Evolutionary conservation across 2,113 vertebrate genomes (phyloP).

Genomic region (Vireo altiloquus): DNA sequence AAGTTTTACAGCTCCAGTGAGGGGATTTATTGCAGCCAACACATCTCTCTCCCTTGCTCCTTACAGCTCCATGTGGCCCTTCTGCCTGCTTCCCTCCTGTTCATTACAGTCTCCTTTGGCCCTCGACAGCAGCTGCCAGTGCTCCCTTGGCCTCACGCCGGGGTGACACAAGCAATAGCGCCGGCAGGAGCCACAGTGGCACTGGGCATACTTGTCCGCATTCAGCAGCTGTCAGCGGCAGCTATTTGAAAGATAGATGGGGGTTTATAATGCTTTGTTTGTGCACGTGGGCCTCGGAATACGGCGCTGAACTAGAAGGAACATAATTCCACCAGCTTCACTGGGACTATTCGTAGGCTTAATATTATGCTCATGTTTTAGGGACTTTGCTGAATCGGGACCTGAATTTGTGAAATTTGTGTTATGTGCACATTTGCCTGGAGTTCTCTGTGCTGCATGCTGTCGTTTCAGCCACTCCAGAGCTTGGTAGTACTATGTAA

Average conservation of each 20-base stretch:
- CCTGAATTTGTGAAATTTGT: not conserved
- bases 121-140: slow-evolving; percentile 47
- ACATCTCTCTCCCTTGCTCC: slow-evolving; percentile 2
- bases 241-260: slow-evolving; percentile 43
- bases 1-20: slow-evolving; percentile 25
- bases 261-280: not conserved
- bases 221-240: slow-evolving; percentile 42
- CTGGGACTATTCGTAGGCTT: not conserved
- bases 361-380: not conserved
- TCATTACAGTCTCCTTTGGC: slow-evolving; percentile 46
- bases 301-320: not conserved
- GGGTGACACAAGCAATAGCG: slow-evolving; percentile 29
- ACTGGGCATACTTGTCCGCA: not conserved
- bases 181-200: slow-evolving; percentile 9
- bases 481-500: not conserved
- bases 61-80: slow-evolving; percentile 29
- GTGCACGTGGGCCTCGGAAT: slow-evolving; percentile 3
- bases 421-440: not conserved
- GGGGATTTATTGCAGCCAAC: slow-evolving; percentile 33
- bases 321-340: slow-evolving; percentile 20
- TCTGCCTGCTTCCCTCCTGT: slow-evolving; percentile 35
- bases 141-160: slow-evolving; percentile 32
- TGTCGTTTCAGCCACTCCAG: not conserved
- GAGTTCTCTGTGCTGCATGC: not conserved
- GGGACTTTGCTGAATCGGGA: not conserved